Evolutionary conservation across 2,113 vertebrate genomes (phyloP).

Genomic region (Spilogale gracilis): DNA sequence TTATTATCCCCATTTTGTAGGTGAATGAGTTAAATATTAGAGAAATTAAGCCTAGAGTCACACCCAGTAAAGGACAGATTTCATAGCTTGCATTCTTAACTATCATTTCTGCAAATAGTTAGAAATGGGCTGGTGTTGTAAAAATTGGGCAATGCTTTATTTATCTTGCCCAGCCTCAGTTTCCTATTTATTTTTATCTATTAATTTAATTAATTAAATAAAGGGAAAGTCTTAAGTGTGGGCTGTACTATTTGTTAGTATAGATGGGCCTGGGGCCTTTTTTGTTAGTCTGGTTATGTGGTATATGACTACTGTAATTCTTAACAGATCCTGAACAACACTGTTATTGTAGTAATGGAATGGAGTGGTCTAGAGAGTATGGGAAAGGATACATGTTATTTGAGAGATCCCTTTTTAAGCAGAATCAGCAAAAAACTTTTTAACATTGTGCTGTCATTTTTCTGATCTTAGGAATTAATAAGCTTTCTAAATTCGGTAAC

Average conservation of each 20-base stretch:
- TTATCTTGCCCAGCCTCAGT: neutral
- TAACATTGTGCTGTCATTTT: neutral
- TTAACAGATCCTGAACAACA: neutral
- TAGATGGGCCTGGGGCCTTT: neutral
- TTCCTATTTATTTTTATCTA: neutral
- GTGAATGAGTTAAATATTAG: slow-evolving; percentile 6
- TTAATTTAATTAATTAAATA: neutral
- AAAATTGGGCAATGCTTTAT: neutral
- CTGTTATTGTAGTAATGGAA: neutral
- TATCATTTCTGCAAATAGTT: neutral
- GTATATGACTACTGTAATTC: slow-evolving; percentile 5
- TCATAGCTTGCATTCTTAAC: neutral
- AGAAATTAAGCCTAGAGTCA: neutral
- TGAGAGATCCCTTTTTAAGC: neutral
- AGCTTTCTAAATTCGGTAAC: neutral
- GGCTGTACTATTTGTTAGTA: neutral
- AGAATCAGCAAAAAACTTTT: neutral
- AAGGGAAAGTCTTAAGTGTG: neutral
- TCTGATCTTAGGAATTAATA: neutral
- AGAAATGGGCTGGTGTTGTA: neutral
- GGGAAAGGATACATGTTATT: neutral
- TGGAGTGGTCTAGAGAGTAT: neutral
- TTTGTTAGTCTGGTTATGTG: slow-evolving; percentile 24
- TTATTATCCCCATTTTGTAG: slow-evolving; percentile 35
- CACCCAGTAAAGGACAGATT: neutral